Base-by-base conservation (phyloP, 2,888 invertebrate species). In the Chloromyia formosa region DNA sequence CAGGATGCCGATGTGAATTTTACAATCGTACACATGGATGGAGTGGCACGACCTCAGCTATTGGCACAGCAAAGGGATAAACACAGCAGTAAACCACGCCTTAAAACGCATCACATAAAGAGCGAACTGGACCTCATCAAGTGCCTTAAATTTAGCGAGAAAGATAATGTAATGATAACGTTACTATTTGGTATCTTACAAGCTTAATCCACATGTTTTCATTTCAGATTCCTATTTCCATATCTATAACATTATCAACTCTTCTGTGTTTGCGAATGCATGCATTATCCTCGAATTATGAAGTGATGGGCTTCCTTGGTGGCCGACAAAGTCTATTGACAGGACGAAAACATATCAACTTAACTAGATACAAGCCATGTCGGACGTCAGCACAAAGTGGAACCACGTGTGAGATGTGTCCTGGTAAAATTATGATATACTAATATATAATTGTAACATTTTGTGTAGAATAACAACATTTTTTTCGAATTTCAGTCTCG, bases 401-500 rank as follows among this genome's bases (percentile, higher is more conserved):
- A 5, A 90, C 91, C 73, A 92, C 92, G 84, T 93, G 93, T 82
- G 93, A 93, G 79, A 93, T 93, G 92, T 92, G 92, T 80, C 92
- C 93, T 0, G 90, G 90, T 90, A 77, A 78, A 76, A 61, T 16
- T 9, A 16, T 18, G 20, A n/a, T n/a, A n/a, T n/a, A n/a, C 56
- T 5, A 16, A 16, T 56, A 58, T 3, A 58, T 54, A 7, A n/a
- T 27, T 56, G 27, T 35, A 53, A 54, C 27, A 10, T 9, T 56
- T 54, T 54, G 27, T 56, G n/a, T 35, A 35, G 27, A 35, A 4
- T 71, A n/a, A 9, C 10, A n/a, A n/a, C 20, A 16, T 35, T 35
- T 35, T 4, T 35, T 2, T 35, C 7, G 27, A 35, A 35, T 61
- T 58, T 56, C 79, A 88, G 87, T 91, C 20, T 89, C 90, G 1